These are phyloP conservation scores for Panzeria rudis DNA, from an alignment of 2,888 invertebrate genomes.

Conservation along the genomic window DNA sequence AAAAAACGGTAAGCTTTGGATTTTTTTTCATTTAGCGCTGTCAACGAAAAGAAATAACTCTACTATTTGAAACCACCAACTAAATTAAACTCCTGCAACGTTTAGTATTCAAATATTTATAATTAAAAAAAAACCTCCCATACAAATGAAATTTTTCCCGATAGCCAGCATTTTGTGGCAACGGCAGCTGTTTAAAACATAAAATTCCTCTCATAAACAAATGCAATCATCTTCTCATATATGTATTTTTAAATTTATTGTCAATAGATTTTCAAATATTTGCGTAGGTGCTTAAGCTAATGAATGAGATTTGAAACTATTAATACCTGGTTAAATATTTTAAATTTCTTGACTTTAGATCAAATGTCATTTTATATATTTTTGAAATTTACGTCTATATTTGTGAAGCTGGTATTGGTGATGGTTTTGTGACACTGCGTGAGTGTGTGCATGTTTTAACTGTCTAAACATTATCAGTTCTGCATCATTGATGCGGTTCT, in stretches of 20 bases:
- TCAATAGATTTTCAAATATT: conserved; percentile 59
- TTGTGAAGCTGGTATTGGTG: neutral
- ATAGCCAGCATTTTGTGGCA: conserved; percentile 25
- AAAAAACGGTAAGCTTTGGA: no score
- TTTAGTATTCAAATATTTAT: conserved; percentile 41
- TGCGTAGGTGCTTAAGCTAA: conserved; percentile 64
- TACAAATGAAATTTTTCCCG: conserved; percentile 3
- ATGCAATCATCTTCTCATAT: neutral
- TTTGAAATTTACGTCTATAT: neutral
- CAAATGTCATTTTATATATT: conserved; percentile 57
- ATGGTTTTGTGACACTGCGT: no score
- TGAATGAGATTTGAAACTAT: conserved; percentile 37
- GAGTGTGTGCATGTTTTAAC: conserved; percentile 17
- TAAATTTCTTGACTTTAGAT: conserved; percentile 57
- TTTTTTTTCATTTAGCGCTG: no score
- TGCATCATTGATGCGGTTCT: conserved; percentile 65
- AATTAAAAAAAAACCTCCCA: conserved; percentile 26
- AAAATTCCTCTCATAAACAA: conserved; percentile 14
- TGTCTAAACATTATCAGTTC: conserved; percentile 63
- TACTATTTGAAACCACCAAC: neutral
- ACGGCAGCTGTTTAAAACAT: conserved; percentile 53
- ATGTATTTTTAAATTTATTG: conserved; percentile 11
- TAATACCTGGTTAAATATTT: conserved; percentile 64
- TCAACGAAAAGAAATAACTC: no score
- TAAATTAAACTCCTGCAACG: neutral